A percentile compares a stretch with the other conserved stretches of the same genome.
Evolutionary conservation across 2,113 vertebrate genomes (phyloP).

Genomic region (Lonchura striata): DNA sequence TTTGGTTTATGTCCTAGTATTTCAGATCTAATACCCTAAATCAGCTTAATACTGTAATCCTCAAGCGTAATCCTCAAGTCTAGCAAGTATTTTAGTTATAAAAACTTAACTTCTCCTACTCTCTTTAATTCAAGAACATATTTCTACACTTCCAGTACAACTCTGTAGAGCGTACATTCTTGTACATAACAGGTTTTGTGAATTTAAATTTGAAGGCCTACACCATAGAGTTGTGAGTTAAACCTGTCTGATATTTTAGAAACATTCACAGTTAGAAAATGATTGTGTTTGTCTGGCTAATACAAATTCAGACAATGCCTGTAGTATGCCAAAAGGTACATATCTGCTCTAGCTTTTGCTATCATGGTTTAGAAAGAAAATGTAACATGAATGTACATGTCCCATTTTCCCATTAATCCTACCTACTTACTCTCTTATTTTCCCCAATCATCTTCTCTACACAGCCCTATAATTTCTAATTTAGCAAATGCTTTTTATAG

Average conservation of each 20-base stretch:
- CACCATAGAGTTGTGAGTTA: neutral
- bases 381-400: neutral
- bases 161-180: fast-evolving
- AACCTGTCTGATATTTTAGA: neutral
- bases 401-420: neutral
- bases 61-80: neutral
- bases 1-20: neutral
- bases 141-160: neutral
- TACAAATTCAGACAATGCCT: neutral
- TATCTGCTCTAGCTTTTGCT: neutral
- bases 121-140: neutral
- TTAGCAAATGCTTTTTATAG: neutral
- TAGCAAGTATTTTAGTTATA: neutral
- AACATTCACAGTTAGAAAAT: neutral
- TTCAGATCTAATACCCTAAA: neutral
- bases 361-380: neutral
- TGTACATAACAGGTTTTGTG: neutral
- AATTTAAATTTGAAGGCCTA: neutral
- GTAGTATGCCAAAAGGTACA: neutral
- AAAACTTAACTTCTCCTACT: neutral
- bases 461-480: neutral
- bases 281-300: neutral
- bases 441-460: neutral
- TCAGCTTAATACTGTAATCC: conserved; percentile 2
- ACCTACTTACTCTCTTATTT: neutral